Evolutionary conservation across 2,888 invertebrate species (phyloP), one percentile per base, ranked within the genome.

Genomic region (Epinotia demarniana): DNA sequence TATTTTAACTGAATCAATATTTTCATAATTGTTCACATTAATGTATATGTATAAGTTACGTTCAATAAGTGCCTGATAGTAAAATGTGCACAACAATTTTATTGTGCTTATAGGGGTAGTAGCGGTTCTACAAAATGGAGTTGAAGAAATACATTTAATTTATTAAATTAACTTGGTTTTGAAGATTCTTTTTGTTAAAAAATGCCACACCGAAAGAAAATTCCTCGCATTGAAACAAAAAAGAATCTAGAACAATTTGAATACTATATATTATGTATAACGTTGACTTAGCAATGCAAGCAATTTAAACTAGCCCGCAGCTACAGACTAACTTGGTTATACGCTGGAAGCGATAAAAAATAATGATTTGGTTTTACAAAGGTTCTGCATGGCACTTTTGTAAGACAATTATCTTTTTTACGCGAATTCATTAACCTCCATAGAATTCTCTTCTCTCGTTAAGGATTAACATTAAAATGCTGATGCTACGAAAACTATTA

Each of bases 361-460:
- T 13, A 49, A 49, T 13, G 12, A 12, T 13, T 49, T 12, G 11
- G 13, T 58, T 58, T 58, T 12, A 60, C 27, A 27, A 27, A 23
- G 13, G 13, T 23, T 23, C 13, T 58, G 13, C 23, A 5, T 23
- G 13, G 19, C 13, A 4, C 2, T 46, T 13, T 13, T 13, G 13
- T 19, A 11, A 18, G 62, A 19, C 16, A 60, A 60, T 60, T 27
- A 16, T 60, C 13, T 33, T 60, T 60, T n/a, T 18, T 55, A 55
- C 55, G 18, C 8, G 3, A 18, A 57, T 57, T 61, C 39, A 62
- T 62, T 39, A 62, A 62, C n/a, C 16, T 5, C 5, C 4, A 46
- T 39, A 55, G 55, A 67, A 57, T 57, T 39, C 39, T 39, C 18
- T 18, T 19, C 18, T 39, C 57, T 68, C 39, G n/a, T 68, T 57